Percentiles rank a stretch among this genome's conserved stretches.
phyloP scores from a whole-genome alignment of 2,113 vertebrate species.

The Sinocyclocheilus rhinocerous region DNA sequence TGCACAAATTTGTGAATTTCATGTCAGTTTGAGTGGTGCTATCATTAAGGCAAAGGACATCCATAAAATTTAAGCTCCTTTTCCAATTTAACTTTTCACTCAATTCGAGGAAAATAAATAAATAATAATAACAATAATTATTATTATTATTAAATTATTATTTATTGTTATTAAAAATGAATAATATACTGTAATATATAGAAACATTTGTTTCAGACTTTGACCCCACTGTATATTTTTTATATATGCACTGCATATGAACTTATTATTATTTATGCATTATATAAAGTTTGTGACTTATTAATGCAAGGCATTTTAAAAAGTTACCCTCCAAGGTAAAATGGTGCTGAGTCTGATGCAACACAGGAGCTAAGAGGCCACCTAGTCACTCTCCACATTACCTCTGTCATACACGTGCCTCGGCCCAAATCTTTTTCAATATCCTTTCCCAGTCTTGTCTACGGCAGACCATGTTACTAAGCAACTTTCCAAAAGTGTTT shows the following conservation, averaged over 20 bases:
- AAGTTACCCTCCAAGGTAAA: not conserved
- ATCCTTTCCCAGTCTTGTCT: not conserved
- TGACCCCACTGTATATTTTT: not conserved
- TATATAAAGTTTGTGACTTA: not conserved
- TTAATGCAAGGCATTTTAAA: not conserved
- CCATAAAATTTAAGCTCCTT: not conserved
- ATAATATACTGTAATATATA: not conserved
- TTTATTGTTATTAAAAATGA: too few relatives aligned
- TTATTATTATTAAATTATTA: too few relatives aligned
- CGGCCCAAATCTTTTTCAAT: not conserved
- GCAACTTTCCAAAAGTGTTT: not conserved
- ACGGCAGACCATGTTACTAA: not conserved
- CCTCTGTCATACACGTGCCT: not conserved
- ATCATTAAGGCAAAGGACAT: not conserved
- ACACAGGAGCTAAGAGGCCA: constrained; percentile 19
- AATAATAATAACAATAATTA: too few relatives aligned
- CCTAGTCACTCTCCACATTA: not conserved
- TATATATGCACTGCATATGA: not conserved
- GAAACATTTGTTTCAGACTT: not conserved
- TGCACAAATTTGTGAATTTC: not conserved
- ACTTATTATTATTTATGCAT: not conserved
- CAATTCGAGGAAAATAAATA: not conserved
- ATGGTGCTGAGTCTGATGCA: constrained; percentile 51
- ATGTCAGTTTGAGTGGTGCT: not conserved
- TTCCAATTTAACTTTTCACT: not conserved